Evolutionary conservation across 2,113 vertebrate species (phyloP), one percentile per base, ranked within the genome.

Genomic region (Marcusenius ussheri): DNA sequence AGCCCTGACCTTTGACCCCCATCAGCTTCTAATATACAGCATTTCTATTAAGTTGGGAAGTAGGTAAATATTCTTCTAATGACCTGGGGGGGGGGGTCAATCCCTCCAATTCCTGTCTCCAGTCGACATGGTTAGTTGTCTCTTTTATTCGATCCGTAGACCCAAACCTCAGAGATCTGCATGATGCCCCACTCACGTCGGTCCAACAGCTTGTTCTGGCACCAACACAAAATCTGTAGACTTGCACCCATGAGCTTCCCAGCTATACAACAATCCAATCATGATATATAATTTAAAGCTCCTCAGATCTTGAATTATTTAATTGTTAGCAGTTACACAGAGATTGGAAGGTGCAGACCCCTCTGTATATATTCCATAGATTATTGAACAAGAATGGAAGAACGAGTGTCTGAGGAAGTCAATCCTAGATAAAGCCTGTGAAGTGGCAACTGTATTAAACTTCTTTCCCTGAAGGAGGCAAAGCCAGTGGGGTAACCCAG

Each of bases 61-160:
- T 95, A 95, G 94, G 95, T 95, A 96, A 96, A 96, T 96, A 96
- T 96, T 95, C 94, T 94, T 94, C 94, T 96, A 95, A 96, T 95
- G 96, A 95, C 95, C 93, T 92, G 92, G 89, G 87, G 51, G 24
- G 31, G 21, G 35, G 89, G 53, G 91, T 93, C 92, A 92, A 94
- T 94, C 77, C 80, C 19, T 49, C 56, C 89, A 90, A 91, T 91
- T 92, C 94, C 94, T 94, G 93, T 94, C 93, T 93, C 93, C 94
- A 90, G 90, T 93, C 47, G 62, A 93, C 92, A 93, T 92, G 93
- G 93, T 94, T 95, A 93, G 92, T 93, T 95, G 90, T 89, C 58
- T 89, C 56, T 84, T 90, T 93, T 93, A 94, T 94, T 92, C 92
- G 91, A 93, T 92, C 90, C 90, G 90, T 88, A 91, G 91, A 90